Evolutionary conservation across 2,113 vertebrate species (phyloP).

Genomic region (Elachura formosa): DNA sequence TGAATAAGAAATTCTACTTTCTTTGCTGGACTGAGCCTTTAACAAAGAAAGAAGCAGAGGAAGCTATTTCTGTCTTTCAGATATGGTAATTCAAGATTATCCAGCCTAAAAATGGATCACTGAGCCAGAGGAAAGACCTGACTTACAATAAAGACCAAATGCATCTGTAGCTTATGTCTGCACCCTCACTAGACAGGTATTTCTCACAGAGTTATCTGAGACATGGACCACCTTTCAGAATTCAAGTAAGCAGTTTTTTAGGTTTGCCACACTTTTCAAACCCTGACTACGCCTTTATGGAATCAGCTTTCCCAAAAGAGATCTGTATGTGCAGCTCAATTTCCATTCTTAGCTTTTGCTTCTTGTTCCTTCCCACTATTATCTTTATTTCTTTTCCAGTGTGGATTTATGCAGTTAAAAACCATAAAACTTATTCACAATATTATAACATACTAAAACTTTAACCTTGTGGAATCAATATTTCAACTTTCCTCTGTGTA

Average conservation of each 20-base stretch:
- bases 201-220: not conserved
- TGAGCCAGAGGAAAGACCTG: not conserved
- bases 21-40: not conserved
- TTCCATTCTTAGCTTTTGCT: constrained; percentile 10
- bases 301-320: not conserved
- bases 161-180: not conserved
- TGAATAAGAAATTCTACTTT: not conserved
- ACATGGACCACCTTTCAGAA: not conserved
- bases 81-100: not conserved
- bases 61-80: constrained; percentile 19
- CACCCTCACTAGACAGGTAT: not conserved
- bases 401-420: constrained; percentile 38
- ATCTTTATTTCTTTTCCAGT: constrained; percentile 56
- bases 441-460: constrained; percentile 23
- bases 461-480: constrained; percentile 7
- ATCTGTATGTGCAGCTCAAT: not conserved
- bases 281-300: not conserved
- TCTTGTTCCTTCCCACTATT: not conserved
- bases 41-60: not conserved
- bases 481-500: constrained; percentile 20
- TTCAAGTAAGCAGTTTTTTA: constrained; percentile 39
- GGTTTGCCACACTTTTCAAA: not conserved
- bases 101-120: not conserved
- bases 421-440: constrained; percentile 16
- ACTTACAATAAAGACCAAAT: not conserved